Evolutionary conservation across 2,797 vertebrate species (phyloP).

Genomic region (Atherinosoma microstoma): DNA sequence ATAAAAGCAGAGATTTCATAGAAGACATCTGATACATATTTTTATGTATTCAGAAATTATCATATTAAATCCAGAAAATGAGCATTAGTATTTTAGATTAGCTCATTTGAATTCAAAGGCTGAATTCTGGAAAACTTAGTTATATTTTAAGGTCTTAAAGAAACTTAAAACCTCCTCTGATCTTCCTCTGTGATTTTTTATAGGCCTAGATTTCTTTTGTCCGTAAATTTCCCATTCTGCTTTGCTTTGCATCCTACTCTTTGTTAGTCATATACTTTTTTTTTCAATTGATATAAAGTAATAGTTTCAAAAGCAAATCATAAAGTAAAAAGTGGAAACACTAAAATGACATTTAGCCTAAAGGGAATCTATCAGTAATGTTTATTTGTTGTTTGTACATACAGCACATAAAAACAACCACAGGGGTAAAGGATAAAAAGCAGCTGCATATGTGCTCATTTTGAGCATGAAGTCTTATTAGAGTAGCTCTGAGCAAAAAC

Average conservation of each 20-base stretch:
- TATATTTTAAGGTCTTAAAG: neutral
- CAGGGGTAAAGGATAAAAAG: slow-evolving; percentile 45
- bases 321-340: slow-evolving; percentile 24
- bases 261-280: slow-evolving; percentile 26
- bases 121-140: neutral
- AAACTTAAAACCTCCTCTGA: neutral
- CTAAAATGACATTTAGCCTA: slow-evolving; percentile 17
- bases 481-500: slow-evolving; percentile 52
- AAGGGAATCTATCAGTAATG: slow-evolving; percentile 23
- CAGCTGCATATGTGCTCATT: slow-evolving; percentile 48
- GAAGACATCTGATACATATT: neutral
- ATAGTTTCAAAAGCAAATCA: slow-evolving; percentile 15
- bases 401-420: slow-evolving; percentile 38
- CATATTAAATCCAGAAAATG: neutral
- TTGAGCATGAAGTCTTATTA: slow-evolving; percentile 36
- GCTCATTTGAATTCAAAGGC: neutral
- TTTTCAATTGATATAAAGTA: slow-evolving; percentile 15
- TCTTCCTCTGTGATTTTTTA: neutral
- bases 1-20: slow-evolving; percentile 11
- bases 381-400: slow-evolving; percentile 46
- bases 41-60: neutral
- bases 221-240: slow-evolving; percentile 30
- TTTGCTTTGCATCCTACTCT: slow-evolving; percentile 26
- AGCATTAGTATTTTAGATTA: neutral
- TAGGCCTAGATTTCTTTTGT: neutral